Base-by-base conservation (phyloP, 64 coral and sea anemone genomes). In the Exaiptasia diaphana region DNA sequence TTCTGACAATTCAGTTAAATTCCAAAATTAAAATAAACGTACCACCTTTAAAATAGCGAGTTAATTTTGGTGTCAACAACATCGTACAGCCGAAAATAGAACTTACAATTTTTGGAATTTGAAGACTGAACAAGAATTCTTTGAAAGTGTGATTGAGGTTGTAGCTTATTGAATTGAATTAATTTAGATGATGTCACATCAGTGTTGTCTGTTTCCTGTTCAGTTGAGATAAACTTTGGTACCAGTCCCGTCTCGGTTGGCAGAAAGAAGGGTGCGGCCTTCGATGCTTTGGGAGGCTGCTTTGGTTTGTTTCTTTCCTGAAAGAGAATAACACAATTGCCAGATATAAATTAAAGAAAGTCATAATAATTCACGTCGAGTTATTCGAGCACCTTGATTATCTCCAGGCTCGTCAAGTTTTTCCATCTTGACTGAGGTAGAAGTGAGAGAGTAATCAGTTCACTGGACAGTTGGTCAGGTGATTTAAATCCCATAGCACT, bases 391-490 rank as follows among this genome's bases (percentile, higher is more conserved):
- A 93, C 95, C 85, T 99, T 99, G 48, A 99, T 99, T 33, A 93
- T 86, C 11, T 99, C 95, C 37, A 99, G 52, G 67, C 88, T 99
- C 3, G 90, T 84, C 6, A 99, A 75, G 15, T 88, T 88, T 68
- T 89, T 63, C 95, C 95, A 99, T 49, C 95, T 72, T 92, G 95
- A 93, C 68, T 99, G 84, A 17, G 95, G 95, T 25, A 99, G 63
- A 46, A 99, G 80, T 44, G 95, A 99, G 2, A 99, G 55, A 48
- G 95, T 99, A 20, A 99, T 71, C 11, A 99, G 89, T 37, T 99
- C 89, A 68, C 86, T 81, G 6, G 95, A 92, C 17, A 99, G 67
- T 27, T 99, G 95, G 64, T 99, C 95, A 75, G 95, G 95, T 63
- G 84, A 88, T 39, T 99, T 99, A 13, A 83, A 99, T 28, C 60